Evolutionary conservation across 2,113 vertebrate species (phyloP).

Genomic region (Dryoscopus gambensis): DNA sequence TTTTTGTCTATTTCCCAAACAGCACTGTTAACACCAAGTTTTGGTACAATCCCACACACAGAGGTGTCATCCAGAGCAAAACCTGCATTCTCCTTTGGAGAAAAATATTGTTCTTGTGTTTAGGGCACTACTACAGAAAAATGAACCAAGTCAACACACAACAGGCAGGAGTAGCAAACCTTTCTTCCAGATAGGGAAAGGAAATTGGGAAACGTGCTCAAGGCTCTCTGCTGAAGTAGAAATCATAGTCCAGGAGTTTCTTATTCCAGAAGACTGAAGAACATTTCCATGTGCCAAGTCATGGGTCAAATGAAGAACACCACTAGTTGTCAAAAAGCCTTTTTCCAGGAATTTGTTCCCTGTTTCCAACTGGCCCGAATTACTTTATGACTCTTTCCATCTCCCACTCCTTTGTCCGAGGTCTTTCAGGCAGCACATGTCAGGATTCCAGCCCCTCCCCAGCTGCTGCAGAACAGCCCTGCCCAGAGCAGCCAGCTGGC

Average conservation of each 20-base stretch:
- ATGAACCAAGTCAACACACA: background rate
- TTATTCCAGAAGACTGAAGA: conserved; percentile 17
- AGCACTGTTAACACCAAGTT: background rate
- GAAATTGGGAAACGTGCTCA: background rate
- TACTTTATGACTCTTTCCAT: background rate
- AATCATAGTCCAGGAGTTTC: background rate
- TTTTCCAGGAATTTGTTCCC: conserved; percentile 20
- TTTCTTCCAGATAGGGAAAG: background rate
- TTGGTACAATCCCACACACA: background rate
- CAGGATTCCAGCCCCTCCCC: background rate
- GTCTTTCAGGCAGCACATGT: background rate
- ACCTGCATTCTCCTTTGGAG: background rate
- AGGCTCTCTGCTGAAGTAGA: background rate
- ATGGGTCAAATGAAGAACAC: background rate
- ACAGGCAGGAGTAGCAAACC: background rate
- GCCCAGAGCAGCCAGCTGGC: background rate
- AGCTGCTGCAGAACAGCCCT: background rate
- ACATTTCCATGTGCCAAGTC: conserved; percentile 27
- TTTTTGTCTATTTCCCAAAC: background rate
- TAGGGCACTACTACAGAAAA: background rate
- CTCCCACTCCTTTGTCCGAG: background rate
- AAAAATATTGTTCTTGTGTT: background rate
- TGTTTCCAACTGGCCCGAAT: background rate
- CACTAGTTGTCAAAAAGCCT: background rate
- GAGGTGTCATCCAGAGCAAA: background rate